A percentile compares a stretch with the other conserved stretches of the same genome.
Evolutionary conservation across 2,113 vertebrate species (phyloP).

Genomic region (Salvelinus namaycush): DNA sequence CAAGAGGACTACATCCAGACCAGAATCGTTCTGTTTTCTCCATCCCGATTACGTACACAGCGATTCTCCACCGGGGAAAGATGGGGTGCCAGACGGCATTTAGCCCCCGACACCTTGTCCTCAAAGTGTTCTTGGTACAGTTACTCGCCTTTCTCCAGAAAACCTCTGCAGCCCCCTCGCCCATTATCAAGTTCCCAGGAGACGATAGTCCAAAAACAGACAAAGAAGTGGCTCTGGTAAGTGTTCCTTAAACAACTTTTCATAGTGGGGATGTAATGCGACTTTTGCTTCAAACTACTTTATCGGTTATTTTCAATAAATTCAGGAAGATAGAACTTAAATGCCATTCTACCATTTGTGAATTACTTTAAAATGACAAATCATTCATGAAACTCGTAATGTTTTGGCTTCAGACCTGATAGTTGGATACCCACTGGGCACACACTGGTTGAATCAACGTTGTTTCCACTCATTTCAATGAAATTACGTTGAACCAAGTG

Average conservation of each 20-base stretch:
- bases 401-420: too few species aligned
- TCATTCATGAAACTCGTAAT: too few species aligned
- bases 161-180: conserved; percentile 83
- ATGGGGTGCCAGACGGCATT: conserved; percentile 74
- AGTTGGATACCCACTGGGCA: too few species aligned
- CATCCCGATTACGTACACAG: not conserved
- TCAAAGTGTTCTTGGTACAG: conserved; percentile 80
- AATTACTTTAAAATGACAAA: too few species aligned
- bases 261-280: too few species aligned
- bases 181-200: conserved; percentile 95
- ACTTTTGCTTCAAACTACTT: too few species aligned
- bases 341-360: not conserved
- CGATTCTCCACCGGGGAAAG: conserved; percentile 28
- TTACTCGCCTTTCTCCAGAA: conserved; percentile 70
- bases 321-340: not conserved
- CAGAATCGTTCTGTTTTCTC: conserved; percentile 22
- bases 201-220: conserved; percentile 89
- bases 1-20: not conserved
- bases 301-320: too few species aligned
- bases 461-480: too few species aligned
- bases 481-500: too few species aligned
- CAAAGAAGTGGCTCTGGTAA: conserved; percentile 97
- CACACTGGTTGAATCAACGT: too few species aligned
- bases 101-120: conserved; percentile 64
- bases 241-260: conserved; percentile 49